Percentiles rank a stretch among this genome's conserved stretches.
These are phyloP conservation scores for Argyrosomus regius DNA, from an alignment of 2,797 vertebrate genomes.

Conservation along the genomic window DNA sequence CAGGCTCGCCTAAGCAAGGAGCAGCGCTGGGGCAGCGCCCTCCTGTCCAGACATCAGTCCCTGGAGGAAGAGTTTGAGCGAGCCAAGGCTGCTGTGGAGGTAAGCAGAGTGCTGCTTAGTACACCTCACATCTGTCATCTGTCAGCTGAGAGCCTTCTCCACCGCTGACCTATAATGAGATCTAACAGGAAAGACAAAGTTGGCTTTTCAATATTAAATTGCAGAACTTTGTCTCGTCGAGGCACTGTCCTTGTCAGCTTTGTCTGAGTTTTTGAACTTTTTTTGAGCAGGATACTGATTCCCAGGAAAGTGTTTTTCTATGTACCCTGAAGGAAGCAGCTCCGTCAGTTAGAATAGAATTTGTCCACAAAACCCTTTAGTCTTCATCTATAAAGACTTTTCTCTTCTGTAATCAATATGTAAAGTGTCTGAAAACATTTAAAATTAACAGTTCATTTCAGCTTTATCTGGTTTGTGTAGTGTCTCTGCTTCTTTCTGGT, in stretches of 20 bases:
- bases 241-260: conserved; percentile 3
- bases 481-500: not conserved
- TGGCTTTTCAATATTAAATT: conserved; percentile 23
- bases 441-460: not conserved
- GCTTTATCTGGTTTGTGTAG: not conserved
- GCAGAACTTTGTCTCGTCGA: not conserved
- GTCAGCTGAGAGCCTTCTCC: conserved; percentile 25
- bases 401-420: too few species aligned
- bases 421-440: not conserved
- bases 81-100: conserved; percentile 99
- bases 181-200: conserved; percentile 9
- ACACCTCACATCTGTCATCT: conserved; percentile 57
- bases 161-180: conserved; percentile 36
- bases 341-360: not conserved
- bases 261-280: not conserved
- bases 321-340: not conserved
- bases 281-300: not conserved
- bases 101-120: conserved; percentile 75
- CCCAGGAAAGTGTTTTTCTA: not conserved
- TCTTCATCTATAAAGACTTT: not conserved
- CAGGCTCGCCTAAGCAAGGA: conserved; percentile 93
- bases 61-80: conserved; percentile 99
- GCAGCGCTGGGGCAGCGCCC: conserved; percentile 90
- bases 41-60: conserved; percentile 97
- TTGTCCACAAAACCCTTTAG: not conserved